A percentile compares a stretch with the other conserved stretches of the same genome.
Conservation (phyloP, 2,888 invertebrate species). For the Ectemnius lituratus region DNA sequence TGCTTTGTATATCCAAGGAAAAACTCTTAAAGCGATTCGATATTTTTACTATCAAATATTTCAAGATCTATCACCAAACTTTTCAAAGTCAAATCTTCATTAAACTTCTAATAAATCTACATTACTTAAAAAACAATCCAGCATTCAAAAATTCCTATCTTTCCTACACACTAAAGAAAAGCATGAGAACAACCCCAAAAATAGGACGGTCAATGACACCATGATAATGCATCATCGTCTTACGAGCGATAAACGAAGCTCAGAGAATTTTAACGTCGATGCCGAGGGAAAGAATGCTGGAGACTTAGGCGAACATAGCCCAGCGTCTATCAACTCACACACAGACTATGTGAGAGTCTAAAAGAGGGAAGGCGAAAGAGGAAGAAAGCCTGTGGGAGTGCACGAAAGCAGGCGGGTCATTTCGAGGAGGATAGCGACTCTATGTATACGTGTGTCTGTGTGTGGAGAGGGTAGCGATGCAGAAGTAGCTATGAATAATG, state of each 20-base stretch:
- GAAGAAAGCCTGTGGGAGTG: background rate
- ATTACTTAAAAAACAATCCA: too few relatives aligned
- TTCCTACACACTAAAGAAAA: background rate
- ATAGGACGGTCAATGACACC: background rate
- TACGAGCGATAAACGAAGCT: slow-evolving; percentile 10
- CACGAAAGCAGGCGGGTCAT: slow-evolving; percentile 37
- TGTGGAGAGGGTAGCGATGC: slow-evolving; percentile 57
- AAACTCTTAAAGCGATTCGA: too few relatives aligned
- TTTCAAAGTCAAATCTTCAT: too few relatives aligned
- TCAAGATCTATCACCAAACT: too few relatives aligned
- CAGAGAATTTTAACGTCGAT: slow-evolving; percentile 3
- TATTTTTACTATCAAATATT: too few relatives aligned
- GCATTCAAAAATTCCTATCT: too few relatives aligned
- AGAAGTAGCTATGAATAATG: slow-evolving; percentile 65
- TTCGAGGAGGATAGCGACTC: slow-evolving; percentile 19
- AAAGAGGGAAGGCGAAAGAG: background rate
- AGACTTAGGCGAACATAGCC: background rate
- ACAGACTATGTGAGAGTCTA: too few relatives aligned
- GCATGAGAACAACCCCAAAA: background rate
- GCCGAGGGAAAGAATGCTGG: background rate
- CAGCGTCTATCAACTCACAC: too few relatives aligned
- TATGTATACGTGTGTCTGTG: slow-evolving; percentile 14
- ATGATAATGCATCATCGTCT: background rate
- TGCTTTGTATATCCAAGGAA: too few relatives aligned
- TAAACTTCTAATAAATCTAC: too few relatives aligned